Evolutionary conservation across 2,113 vertebrate genomes (phyloP).

Genomic region (Lota lota): DNA sequence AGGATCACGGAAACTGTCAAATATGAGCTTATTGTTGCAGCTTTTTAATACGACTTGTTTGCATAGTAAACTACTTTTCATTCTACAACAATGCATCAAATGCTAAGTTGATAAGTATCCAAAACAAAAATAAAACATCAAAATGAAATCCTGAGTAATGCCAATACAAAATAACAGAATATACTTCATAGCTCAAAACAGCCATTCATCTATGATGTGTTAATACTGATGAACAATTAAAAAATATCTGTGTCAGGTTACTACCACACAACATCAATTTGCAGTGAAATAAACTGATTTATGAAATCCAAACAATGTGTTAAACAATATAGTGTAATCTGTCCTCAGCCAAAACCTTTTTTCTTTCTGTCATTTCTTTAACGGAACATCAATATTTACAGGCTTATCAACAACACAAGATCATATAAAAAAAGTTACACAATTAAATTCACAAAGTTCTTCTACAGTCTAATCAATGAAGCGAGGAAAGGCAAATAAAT

Average conservation of each 20-base stretch:
- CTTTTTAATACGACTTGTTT: slow-evolving; percentile 53
- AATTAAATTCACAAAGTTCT: too few species aligned
- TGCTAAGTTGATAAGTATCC: slow-evolving; percentile 35
- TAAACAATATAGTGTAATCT: slow-evolving; percentile 9
- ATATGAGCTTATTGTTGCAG: slow-evolving; percentile 39
- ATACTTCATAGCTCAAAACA: slow-evolving; percentile 37
- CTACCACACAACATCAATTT: not conserved
- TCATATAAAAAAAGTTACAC: too few species aligned
- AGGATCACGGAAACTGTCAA: slow-evolving; percentile 13
- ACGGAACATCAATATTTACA: slow-evolving; percentile 51
- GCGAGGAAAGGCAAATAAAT: not conserved
- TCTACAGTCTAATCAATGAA: too few species aligned
- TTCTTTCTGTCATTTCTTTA: not conserved
- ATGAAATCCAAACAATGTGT: slow-evolving; percentile 15
- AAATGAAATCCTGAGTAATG: slow-evolving; percentile 68
- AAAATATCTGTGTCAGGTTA: slow-evolving; percentile 31
- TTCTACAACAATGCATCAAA: slow-evolving; percentile 48
- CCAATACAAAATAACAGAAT: slow-evolving; percentile 43
- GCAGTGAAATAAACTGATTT: not conserved
- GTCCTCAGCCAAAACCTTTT: slow-evolving; percentile 2
- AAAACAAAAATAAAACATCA: slow-evolving; percentile 31
- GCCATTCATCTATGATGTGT: slow-evolving; percentile 22
- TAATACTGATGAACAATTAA: slow-evolving; percentile 53
- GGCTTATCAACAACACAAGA: slow-evolving; percentile 6
- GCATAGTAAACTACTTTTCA: slow-evolving; percentile 63